A percentile compares a stretch with the other conserved stretches of the same genome.
Evolutionary conservation across 2,797 vertebrate species (phyloP).

Genomic region (Rhynchonycteris naso): DNA sequence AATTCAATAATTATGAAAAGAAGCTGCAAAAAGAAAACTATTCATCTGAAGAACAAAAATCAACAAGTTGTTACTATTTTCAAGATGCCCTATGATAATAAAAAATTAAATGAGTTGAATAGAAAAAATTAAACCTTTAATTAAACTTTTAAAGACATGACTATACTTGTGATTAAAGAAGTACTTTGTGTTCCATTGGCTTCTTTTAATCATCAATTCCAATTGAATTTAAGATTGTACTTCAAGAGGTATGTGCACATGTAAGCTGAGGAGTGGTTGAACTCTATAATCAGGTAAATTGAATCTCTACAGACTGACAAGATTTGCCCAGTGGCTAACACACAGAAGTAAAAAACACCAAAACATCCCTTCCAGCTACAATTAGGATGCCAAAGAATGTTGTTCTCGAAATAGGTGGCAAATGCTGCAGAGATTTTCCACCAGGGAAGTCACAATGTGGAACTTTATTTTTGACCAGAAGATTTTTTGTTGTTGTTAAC

Average conservation of each 20-base stretch:
- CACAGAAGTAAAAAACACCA: slow-evolving; percentile 40
- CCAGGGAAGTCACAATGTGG: slow-evolving; percentile 71
- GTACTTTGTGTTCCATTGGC: not conserved
- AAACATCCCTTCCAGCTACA: slow-evolving; percentile 46
- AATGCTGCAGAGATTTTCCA: slow-evolving; percentile 75
- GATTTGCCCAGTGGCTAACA: not conserved
- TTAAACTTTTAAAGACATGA: slow-evolving; percentile 32
- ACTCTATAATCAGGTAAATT: slow-evolving; percentile 7
- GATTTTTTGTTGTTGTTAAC: slow-evolving; percentile 77
- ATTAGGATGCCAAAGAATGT: slow-evolving; percentile 51
- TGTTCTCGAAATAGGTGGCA: slow-evolving; percentile 67
- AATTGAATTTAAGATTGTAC: slow-evolving; percentile 54
- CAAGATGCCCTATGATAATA: slow-evolving; percentile 20
- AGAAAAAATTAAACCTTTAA: slow-evolving; percentile 18
- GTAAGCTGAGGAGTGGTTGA: not conserved
- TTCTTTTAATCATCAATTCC: slow-evolving; percentile 52
- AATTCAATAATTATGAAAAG: not conserved
- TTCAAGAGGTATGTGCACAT: not conserved
- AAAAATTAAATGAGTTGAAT: slow-evolving; percentile 66
- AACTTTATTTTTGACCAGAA: slow-evolving; percentile 73
- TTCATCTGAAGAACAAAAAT: not conserved
- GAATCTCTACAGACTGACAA: not conserved
- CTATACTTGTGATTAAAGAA: not conserved
- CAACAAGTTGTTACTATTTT: slow-evolving; percentile 61
- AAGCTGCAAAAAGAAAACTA: not conserved